Evolutionary conservation across 2,797 vertebrate genomes (phyloP), one percentile per base, ranked within the genome.

Genomic region (Xenentodon cancila): DNA sequence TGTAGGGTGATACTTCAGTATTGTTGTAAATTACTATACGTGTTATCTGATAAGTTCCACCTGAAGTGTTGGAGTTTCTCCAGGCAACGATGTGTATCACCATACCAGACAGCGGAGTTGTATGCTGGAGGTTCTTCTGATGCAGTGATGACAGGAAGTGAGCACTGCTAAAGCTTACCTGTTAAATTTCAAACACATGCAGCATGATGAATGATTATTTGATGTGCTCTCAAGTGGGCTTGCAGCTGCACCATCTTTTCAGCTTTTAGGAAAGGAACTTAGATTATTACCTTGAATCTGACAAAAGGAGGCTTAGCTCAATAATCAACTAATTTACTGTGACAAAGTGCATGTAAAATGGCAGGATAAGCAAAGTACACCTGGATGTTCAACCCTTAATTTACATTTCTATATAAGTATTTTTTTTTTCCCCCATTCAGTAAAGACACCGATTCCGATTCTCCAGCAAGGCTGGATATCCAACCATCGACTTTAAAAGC

Each of bases 131-230:
- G 67, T 68, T 71, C 56, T 52, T 51, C 42, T 64, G 77, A 68
- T 67, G 47, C 59, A 63, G 53, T 37, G 50, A 60, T 77, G 75
- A 85, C 77, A 72, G 75, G 63, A 85, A 75, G 68, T 59, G 74
- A 85, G 62, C 51, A 44, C 60, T 68, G 64, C 61, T 69, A 43
- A 49, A 70, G 32, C 57, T 81, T 72, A 86, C 79, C 67, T 88
- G 83, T 73, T 80, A 81, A 73, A 58, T 74, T 56, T 62, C 30
- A 58, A n/a, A 45, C 64, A 68, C 73, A 64, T 20, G 19, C 60
- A 58, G 66, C 54, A 64, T 47, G 59, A 77, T 59, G 53, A 80
- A 59, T 47, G 59, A 77, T 59, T 50, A 80, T 53, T 64, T 55
- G 32, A 68, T 67, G 53, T 53, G 49, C 52, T 68, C 73, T 83